Evolutionary conservation across 2,113 vertebrate species (phyloP).

Genomic region (Neotoma lepida): DNA sequence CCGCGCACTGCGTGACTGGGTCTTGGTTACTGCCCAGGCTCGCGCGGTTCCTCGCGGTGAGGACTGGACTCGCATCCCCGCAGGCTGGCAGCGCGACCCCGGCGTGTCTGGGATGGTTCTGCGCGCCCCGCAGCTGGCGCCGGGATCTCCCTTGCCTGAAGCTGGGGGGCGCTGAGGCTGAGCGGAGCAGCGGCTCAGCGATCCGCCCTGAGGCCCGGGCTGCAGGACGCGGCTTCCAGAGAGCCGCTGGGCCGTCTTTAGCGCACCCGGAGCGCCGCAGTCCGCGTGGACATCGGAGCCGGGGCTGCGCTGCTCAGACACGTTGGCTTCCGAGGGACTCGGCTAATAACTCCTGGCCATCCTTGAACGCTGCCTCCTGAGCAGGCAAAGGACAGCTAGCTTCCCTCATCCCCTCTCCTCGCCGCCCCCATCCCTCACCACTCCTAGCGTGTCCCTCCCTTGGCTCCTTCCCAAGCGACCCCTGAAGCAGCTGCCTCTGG

Average conservation of each 20-base stretch:
- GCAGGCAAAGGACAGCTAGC: neutral
- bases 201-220: neutral
- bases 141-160: neutral
- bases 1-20: neutral
- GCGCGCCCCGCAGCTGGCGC: neutral
- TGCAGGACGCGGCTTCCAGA: neutral
- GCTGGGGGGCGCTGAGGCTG: constrained; percentile 41
- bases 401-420: neutral
- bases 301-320: neutral
- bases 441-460: neutral
- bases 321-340: neutral
- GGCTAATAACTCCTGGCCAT: neutral
- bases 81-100: neutral
- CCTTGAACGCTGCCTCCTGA: neutral
- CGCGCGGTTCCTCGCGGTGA: neutral
- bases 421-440: neutral
- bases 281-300: neutral
- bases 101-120: constrained; percentile 51
- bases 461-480: neutral
- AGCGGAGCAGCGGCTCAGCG: neutral
- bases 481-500: neutral
- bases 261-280: neutral
- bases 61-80: neutral
- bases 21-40: neutral
- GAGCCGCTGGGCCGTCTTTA: neutral